Percentiles rank a stretch among this genome's conserved stretches.
These are phyloP conservation scores for Itoplectis maculator DNA, from an alignment of 2,888 invertebrate genomes.

Conservation along the genomic window DNA sequence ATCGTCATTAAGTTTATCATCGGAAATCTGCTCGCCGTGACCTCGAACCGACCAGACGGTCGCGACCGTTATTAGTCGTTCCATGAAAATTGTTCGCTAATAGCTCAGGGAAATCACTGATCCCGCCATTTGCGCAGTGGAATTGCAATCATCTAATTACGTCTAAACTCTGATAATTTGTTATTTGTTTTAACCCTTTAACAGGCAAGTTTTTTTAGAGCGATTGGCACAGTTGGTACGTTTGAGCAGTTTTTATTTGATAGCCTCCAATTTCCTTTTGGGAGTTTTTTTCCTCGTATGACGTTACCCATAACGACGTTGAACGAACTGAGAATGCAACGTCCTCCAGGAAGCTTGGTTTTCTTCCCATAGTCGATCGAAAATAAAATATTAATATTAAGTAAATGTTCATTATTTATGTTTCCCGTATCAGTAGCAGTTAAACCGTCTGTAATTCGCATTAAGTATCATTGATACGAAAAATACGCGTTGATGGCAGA, in stretches of 20 bases:
- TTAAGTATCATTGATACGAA: background rate
- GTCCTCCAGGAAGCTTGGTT: background rate
- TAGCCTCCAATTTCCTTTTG: background rate
- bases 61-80: conserved; percentile 40
- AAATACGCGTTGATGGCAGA: conserved; percentile 4
- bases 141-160: too few species aligned
- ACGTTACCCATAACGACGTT: background rate
- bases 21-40: conserved; percentile 58
- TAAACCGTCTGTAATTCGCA: background rate
- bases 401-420: background rate
- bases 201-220: too few species aligned
- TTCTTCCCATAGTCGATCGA: background rate
- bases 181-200: too few species aligned
- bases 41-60: conserved; percentile 30
- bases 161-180: too few species aligned
- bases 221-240: too few species aligned
- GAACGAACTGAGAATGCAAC: background rate
- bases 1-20: conserved; percentile 70
- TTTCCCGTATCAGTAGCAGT: background rate
- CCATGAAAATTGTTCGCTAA: conserved; percentile 4
- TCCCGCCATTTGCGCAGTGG: background rate
- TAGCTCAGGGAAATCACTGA: background rate
- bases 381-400: background rate
- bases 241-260: too few species aligned
- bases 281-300: conserved; percentile 3